phyloP scores from a whole-genome alignment of 2,113 vertebrate genomes.

The Crotalus viridis region DNA sequence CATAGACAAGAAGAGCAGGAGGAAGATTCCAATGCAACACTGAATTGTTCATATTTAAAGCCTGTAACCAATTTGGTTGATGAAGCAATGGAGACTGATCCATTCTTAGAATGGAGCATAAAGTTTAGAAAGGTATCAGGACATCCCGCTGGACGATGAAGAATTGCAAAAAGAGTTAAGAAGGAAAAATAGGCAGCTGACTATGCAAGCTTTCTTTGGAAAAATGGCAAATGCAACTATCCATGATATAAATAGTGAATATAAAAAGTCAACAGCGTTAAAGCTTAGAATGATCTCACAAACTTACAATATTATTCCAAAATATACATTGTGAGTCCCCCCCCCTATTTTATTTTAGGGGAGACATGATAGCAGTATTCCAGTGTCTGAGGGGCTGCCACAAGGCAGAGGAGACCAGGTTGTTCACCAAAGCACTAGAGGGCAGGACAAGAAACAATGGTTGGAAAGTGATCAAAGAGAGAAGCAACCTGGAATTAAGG shows the following conservation, averaged over 20 bases:
- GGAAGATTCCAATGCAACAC: no score
- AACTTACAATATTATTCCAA: neutral
- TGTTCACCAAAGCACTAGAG: no score
- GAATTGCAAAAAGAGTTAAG: neutral
- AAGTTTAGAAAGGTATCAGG: neutral
- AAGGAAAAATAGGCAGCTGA: neutral
- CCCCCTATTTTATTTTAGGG: neutral
- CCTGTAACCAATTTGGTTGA: neutral
- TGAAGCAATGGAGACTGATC: neutral
- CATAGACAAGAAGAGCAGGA: no score
- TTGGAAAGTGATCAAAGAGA: no score
- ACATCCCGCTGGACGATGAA: neutral
- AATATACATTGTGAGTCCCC: neutral
- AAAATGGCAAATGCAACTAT: neutral
- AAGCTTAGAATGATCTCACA: neutral
- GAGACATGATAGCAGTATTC: no score
- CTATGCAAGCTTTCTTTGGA: neutral
- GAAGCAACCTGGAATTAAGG: no score
- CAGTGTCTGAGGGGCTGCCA: no score
- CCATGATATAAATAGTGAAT: neutral
- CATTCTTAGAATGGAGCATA: neutral
- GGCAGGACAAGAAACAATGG: no score
- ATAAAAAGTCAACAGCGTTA: neutral
- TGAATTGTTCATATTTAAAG: neutral
- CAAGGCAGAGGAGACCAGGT: no score